Evolutionary conservation across 2,113 vertebrate genomes (phyloP).

Genomic region (Gymnorhina tibicen): DNA sequence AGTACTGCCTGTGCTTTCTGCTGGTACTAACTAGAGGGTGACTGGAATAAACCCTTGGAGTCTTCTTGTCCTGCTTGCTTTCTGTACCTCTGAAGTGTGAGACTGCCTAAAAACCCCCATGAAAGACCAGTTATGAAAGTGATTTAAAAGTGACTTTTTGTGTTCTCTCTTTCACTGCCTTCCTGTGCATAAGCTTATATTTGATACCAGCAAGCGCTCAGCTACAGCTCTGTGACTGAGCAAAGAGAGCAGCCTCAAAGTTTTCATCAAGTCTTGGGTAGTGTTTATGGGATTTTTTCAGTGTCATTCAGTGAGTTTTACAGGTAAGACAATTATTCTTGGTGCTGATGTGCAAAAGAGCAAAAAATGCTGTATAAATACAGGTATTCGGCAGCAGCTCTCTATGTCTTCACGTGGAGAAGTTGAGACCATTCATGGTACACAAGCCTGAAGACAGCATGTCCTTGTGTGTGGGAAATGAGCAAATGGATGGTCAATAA

Average conservation of each 20-base stretch:
- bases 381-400: background rate
- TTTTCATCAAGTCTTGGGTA: too few relatives aligned
- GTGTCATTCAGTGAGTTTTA: background rate
- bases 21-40: background rate
- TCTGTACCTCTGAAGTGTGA: background rate
- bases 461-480: background rate
- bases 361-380: background rate
- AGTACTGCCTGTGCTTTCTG: background rate
- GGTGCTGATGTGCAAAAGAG: background rate
- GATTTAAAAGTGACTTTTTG: fast-evolving
- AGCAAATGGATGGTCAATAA: background rate
- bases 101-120: background rate
- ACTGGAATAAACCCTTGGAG: background rate
- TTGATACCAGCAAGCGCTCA: background rate
- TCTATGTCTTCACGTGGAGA: background rate
- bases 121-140: background rate
- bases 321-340: background rate
- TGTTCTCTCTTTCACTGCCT: background rate
- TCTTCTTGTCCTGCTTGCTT: background rate
- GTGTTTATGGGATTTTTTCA: background rate
- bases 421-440: background rate
- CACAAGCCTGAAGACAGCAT: background rate
- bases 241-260: background rate
- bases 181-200: background rate
- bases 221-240: background rate